Evolutionary conservation across 2,888 invertebrate species (phyloP).

Genomic region (Spisula solida): DNA sequence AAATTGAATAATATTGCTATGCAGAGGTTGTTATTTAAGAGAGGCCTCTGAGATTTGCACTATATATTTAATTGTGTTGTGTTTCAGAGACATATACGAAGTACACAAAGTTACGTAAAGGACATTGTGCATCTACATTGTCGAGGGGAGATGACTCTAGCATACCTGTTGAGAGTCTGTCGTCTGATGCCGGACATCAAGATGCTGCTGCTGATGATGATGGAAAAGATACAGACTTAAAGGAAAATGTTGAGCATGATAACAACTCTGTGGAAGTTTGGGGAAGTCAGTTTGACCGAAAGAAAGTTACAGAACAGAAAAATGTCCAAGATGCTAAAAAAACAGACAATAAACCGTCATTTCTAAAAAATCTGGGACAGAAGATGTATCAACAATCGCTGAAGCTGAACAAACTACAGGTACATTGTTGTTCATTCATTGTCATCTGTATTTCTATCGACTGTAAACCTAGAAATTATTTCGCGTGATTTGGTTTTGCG

Average conservation of each 20-base stretch:
- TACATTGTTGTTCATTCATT: neutral
- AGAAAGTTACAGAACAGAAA: constrained; percentile 27
- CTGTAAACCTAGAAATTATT: too few species aligned
- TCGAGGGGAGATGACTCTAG: neutral
- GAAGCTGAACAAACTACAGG: constrained; percentile 55
- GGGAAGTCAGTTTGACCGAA: constrained; percentile 77
- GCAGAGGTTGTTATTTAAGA: too few species aligned
- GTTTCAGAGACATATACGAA: constrained; percentile 63
- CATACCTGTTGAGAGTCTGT: neutral
- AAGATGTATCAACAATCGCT: constrained; percentile 78
- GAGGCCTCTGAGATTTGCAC: too few species aligned
- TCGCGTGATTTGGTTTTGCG: too few species aligned
- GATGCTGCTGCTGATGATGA: neutral
- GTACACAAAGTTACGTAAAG: constrained; percentile 69
- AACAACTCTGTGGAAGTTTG: constrained; percentile 70
- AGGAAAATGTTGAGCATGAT: constrained; percentile 10
- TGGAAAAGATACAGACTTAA: neutral
- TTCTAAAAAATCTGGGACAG: constrained; percentile 76
- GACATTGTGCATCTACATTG: neutral
- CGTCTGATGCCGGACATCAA: neutral
- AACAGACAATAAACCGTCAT: constrained; percentile 39
- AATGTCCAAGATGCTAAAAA: neutral
- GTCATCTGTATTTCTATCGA: too few species aligned
- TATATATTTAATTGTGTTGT: neutral
- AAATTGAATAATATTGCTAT: too few species aligned